A percentile compares a stretch with the other conserved stretches of the same genome.
Evolutionary conservation across 2,113 vertebrate species (phyloP).

Genomic region (Kryptolebias marmoratus): DNA sequence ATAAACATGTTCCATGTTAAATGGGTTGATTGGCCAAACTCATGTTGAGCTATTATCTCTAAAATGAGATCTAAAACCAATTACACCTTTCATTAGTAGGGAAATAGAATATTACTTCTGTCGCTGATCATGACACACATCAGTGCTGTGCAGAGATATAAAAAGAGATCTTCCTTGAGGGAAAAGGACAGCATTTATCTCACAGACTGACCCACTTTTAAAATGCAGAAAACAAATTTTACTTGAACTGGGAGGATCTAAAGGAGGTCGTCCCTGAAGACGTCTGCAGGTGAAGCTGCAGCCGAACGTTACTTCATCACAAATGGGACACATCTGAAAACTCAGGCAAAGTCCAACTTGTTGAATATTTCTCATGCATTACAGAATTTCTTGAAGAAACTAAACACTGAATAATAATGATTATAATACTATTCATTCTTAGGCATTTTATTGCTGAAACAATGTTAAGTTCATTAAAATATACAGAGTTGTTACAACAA

Average conservation of each 20-base stretch:
- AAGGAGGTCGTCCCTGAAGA: slow-evolving; percentile 24
- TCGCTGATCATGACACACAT: slow-evolving; percentile 40
- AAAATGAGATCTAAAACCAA: slow-evolving; percentile 1
- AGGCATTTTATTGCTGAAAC: background rate
- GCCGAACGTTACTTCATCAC: background rate
- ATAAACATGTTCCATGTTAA: too few species aligned
- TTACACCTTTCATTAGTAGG: background rate
- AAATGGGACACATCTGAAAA: background rate
- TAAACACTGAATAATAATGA: too few species aligned
- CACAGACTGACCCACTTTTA: slow-evolving; percentile 64
- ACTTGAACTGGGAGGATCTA: slow-evolving; percentile 14
- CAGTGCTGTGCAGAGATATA: slow-evolving; percentile 31
- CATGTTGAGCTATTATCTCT: background rate
- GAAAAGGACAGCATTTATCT: slow-evolving; percentile 47
- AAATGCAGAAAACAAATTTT: slow-evolving; percentile 29
- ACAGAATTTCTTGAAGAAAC: too few species aligned
- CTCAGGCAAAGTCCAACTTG: background rate
- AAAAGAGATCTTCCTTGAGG: slow-evolving; percentile 63
- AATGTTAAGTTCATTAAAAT: background rate
- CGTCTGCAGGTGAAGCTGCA: slow-evolving; percentile 26
- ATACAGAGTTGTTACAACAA: background rate
- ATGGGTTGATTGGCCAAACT: too few species aligned
- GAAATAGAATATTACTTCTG: background rate
- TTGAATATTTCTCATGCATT: background rate
- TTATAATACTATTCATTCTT: too few species aligned